Percentiles rank a stretch among this genome's conserved stretches.
phyloP scores from a whole-genome alignment of 30 jellyfish, hydroid and myxozoan genomes.

The Morbakka virulenta region DNA sequence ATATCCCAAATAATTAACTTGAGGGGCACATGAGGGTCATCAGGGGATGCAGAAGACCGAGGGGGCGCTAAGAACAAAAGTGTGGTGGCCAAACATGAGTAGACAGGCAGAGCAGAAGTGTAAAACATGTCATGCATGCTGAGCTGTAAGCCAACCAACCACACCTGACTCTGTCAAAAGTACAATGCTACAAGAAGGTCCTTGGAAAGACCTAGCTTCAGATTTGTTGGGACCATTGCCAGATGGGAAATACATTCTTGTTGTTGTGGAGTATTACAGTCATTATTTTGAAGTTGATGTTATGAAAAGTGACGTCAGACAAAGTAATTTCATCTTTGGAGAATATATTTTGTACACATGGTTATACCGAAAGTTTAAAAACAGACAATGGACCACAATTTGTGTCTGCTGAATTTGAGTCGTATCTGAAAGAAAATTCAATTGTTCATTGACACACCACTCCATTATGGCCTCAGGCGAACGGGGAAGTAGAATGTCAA shows the following conservation, averaged over 20 bases:
- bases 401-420: conserved; percentile 31
- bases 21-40: conserved; percentile 55
- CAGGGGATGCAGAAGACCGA: conserved; percentile 39
- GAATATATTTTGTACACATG: too few species aligned
- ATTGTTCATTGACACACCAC: conserved; percentile 23
- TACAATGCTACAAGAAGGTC: conserved; percentile 52
- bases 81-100: conserved; percentile 57
- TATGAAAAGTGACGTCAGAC: too few species aligned
- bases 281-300: too few species aligned
- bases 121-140: conserved; percentile 48
- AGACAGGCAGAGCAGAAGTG: conserved; percentile 29
- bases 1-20: too few species aligned
- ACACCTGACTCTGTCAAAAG: conserved; percentile 32
- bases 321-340: too few species aligned
- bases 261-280: too few species aligned
- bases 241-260: too few species aligned
- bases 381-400: conserved; percentile 66
- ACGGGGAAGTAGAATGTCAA: conserved; percentile 50
- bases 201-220: conserved; percentile 38
- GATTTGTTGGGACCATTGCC: conserved; percentile 56
- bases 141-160: conserved; percentile 28
- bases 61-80: conserved; percentile 36
- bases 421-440: conserved; percentile 28
- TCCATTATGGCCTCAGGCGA: conserved; percentile 65
- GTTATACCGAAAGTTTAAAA: too few species aligned